Conservation (phyloP, 1,140 invertebrate genomes). For the Oryzaephilus surinamensis region DNA sequence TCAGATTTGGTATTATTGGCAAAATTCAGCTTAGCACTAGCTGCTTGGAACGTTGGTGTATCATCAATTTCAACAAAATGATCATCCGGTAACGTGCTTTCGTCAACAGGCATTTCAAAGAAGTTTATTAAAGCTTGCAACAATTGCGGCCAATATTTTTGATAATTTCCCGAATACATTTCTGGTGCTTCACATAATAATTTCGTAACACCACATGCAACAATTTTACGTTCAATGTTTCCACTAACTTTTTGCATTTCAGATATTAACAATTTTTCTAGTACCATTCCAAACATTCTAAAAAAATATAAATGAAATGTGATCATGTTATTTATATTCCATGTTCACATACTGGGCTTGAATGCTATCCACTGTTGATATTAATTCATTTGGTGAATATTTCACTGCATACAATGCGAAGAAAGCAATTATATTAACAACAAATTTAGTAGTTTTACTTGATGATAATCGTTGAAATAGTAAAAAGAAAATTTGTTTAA, state of each 20-base stretch:
- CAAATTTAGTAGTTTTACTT: conserved; percentile 90
- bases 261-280: conserved; percentile 75
- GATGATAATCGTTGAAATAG: conserved; percentile 85
- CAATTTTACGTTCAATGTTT: conserved; percentile 73
- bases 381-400: conserved; percentile 59
- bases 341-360: conserved; percentile 74
- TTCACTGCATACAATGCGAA: conserved; percentile 76
- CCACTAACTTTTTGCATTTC: conserved; percentile 82
- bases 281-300: conserved; percentile 90
- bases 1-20: conserved; percentile 66
- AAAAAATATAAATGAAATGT: conserved; percentile 23
- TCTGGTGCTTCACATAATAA: conserved; percentile 66
- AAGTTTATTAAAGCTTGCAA: conserved; percentile 67
- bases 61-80: conserved; percentile 82
- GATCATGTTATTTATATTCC: conserved; percentile 1
- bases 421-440: conserved; percentile 82
- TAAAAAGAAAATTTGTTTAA: conserved; percentile 82
- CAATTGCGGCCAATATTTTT: conserved; percentile 47
- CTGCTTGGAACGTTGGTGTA: conserved; percentile 74
- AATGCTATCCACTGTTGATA: conserved; percentile 74
- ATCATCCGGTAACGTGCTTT: conserved; percentile 67
- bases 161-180: conserved; percentile 55
- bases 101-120: conserved; percentile 82
- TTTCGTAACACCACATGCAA: conserved; percentile 78
- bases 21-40: conserved; percentile 79